Evolutionary conservation across 2,797 vertebrate species (phyloP).

Genomic region (Lepus townsendii): DNA sequence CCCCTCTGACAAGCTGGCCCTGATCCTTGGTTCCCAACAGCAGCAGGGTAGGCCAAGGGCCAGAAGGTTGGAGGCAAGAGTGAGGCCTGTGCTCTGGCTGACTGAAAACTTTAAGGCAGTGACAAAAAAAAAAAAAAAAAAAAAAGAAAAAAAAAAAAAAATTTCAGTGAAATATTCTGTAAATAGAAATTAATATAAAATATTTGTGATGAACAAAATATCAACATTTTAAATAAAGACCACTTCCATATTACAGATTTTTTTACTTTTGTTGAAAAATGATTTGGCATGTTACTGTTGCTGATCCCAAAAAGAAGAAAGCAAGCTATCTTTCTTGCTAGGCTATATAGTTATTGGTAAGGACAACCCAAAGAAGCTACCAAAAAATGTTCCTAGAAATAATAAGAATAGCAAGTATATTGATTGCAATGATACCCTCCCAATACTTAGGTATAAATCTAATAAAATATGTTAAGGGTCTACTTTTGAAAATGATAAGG

Average conservation of each 20-base stretch:
- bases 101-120: neutral
- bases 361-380: slow-evolving; percentile 2
- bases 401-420: neutral
- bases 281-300: neutral
- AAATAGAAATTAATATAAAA: slow-evolving; percentile 3
- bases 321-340: neutral
- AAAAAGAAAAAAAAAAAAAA: neutral
- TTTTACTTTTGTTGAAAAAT: neutral
- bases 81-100: neutral
- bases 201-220: neutral
- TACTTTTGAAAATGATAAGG: slow-evolving; percentile 24
- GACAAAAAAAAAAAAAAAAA: neutral
- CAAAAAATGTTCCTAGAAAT: neutral
- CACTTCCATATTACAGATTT: neutral
- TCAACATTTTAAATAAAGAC: neutral
- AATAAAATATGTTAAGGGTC: slow-evolving; percentile 6
- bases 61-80: neutral
- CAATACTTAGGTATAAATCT: neutral
- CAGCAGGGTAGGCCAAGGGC: neutral
- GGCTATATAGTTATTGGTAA: neutral
- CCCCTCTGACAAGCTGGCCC: neutral
- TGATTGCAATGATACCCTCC: no score
- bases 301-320: neutral
- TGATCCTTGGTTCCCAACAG: neutral
- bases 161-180: neutral